A percentile compares a stretch with the other conserved stretches of the same genome.
Conservation (phyloP, 2,113 vertebrate genomes). For the Plotosus lineatus region DNA sequence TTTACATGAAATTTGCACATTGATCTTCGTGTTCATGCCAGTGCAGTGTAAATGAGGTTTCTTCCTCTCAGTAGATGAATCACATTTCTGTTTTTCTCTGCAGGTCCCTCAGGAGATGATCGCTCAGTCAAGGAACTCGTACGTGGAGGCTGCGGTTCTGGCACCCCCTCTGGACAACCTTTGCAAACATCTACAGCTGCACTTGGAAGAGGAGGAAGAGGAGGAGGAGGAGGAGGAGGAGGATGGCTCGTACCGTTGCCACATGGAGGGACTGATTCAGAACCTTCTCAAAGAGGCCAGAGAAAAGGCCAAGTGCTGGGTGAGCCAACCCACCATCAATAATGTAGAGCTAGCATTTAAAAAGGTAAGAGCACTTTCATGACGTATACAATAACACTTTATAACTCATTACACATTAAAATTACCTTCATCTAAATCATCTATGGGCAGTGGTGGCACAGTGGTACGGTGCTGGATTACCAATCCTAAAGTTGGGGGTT, state of each 20-base stretch:
- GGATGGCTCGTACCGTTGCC: conserved; percentile 77
- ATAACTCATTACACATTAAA: too few species aligned
- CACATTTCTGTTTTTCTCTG: not conserved
- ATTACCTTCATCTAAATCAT: not conserved
- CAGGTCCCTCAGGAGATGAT: conserved; percentile 93
- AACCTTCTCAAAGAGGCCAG: conserved; percentile 87
- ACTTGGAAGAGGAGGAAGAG: conserved; percentile 65
- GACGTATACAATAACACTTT: not conserved
- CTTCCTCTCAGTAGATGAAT: not conserved
- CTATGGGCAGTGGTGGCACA: too few species aligned
- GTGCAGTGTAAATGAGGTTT: not conserved
- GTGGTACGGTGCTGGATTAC: too few species aligned
- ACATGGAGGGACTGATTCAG: conserved; percentile 83
- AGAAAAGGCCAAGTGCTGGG: conserved; percentile 92
- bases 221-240: conserved; percentile 78
- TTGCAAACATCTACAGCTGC: conserved; percentile 70
- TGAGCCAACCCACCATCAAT: conserved; percentile 77
- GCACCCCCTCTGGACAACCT: conserved; percentile 85
- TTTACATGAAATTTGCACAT: not conserved
- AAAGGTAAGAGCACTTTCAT: conserved; percentile 76
- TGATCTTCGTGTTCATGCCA: not conserved
- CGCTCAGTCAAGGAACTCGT: conserved; percentile 87
- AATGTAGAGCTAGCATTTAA: conserved; percentile 88
- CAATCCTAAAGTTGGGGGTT: too few species aligned
- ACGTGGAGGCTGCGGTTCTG: conserved; percentile 85